phyloP scores from a whole-genome alignment of 1,140 invertebrate genomes.

The Pomacea maculata region DNA sequence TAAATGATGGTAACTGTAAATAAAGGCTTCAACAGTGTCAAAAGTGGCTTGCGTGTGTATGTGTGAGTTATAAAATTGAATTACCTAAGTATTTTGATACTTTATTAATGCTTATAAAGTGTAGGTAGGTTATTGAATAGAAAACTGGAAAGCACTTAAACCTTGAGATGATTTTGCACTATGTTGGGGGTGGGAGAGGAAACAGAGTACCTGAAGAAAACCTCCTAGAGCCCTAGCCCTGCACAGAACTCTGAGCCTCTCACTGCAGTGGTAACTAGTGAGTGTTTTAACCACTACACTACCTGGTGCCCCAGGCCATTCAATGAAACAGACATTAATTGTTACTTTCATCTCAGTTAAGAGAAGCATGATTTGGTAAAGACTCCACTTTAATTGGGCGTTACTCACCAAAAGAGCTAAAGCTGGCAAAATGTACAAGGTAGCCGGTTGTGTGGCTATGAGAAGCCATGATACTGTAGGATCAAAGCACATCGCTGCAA shows the following conservation, averaged over 20 bases:
- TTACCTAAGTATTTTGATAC: neutral
- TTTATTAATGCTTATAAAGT: neutral
- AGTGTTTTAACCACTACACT: too few relatives aligned
- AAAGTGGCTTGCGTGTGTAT: neutral
- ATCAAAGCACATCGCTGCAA: conserved; percentile 77
- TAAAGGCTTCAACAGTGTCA: neutral
- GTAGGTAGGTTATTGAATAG: neutral
- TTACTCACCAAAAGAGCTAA: conserved; percentile 67
- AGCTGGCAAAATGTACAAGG: conserved; percentile 73
- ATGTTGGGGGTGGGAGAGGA: too few relatives aligned
- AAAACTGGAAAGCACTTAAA: neutral
- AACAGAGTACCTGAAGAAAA: too few relatives aligned
- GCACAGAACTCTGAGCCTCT: too few relatives aligned
- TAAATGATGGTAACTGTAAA: neutral
- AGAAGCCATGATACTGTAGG: conserved; percentile 77
- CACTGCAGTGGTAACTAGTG: too few relatives aligned
- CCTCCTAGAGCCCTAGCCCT: too few relatives aligned
- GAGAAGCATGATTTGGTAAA: too few relatives aligned
- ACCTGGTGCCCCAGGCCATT: too few relatives aligned
- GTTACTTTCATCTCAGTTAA: too few relatives aligned
- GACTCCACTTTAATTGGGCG: too few relatives aligned
- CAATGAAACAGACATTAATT: too few relatives aligned
- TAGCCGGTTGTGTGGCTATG: conserved; percentile 72
- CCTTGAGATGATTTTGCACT: too few relatives aligned
- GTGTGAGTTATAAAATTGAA: neutral